phyloP scores from a whole-genome alignment of 2,113 vertebrate genomes.

The Rhadina sibilatrix region DNA sequence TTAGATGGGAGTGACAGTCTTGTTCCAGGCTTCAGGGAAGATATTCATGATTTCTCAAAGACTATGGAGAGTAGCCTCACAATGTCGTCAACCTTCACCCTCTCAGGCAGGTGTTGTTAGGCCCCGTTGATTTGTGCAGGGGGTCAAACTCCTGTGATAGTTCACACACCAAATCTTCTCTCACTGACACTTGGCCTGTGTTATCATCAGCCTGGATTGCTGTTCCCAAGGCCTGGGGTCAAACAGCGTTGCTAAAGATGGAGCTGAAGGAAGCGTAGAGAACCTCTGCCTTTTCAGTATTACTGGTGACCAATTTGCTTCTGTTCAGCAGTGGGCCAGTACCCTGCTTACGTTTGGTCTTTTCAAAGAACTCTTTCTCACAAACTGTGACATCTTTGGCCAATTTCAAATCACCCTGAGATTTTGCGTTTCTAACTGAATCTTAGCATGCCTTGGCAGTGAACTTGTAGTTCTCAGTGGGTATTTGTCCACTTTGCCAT shows the following conservation, averaged over 20 bases:
- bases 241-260: neutral
- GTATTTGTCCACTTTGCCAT: neutral
- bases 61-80: neutral
- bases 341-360: neutral
- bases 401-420: neutral
- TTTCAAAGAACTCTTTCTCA: neutral
- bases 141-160: neutral
- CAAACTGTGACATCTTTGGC: neutral
- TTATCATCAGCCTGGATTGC: neutral
- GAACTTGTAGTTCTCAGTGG: neutral
- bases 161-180: neutral
- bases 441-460: neutral
- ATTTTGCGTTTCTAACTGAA: neutral
- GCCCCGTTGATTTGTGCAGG: neutral
- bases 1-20: too few species aligned
- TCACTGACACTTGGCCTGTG: neutral
- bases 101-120: too few species aligned
- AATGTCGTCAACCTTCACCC: neutral
- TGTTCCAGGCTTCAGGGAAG: neutral
- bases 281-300: neutral
- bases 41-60: neutral
- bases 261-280: rapidly evolving
- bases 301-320: neutral
- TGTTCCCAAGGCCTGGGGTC: neutral
- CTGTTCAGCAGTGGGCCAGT: neutral